phyloP scores from a whole-genome alignment of 35 echinoderm and acorn worm genomes.

The Antedon bifida region DNA sequence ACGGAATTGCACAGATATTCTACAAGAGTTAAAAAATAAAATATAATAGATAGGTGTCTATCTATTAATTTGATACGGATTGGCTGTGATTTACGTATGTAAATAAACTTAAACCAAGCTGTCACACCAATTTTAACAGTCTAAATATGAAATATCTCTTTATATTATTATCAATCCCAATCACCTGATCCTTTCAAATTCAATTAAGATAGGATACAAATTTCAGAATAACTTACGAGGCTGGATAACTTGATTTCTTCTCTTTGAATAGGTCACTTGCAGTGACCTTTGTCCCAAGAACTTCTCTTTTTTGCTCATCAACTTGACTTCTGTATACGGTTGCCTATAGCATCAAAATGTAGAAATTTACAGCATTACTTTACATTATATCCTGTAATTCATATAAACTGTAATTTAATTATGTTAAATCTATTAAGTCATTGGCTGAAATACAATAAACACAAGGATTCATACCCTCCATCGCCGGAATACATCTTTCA shows the following conservation, averaged over 20 bases:
- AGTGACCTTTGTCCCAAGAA: conserved; percentile 76
- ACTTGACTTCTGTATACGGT: conserved; percentile 59
- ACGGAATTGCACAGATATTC: conserved; percentile 55
- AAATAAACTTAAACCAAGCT: too few relatives aligned
- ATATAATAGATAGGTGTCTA: not conserved
- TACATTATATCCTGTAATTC: too few relatives aligned
- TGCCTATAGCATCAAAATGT: conserved; percentile 21
- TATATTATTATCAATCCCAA: too few relatives aligned
- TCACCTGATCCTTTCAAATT: too few relatives aligned
- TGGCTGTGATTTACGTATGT: too few relatives aligned
- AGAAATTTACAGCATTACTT: not conserved
- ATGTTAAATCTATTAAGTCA: too few relatives aligned
- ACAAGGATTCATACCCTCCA: conserved; percentile 60
- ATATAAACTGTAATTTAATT: too few relatives aligned
- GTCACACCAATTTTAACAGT: too few relatives aligned
- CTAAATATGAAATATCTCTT: too few relatives aligned
- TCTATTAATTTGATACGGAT: not conserved
- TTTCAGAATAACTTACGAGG: conserved; percentile 41
- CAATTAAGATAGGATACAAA: too few relatives aligned
- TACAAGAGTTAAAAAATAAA: conserved; percentile 1
- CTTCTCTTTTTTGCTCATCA: conserved; percentile 65
- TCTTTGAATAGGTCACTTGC: conserved; percentile 93
- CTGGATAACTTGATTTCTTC: conserved; percentile 82
- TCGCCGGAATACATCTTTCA: conserved; percentile 63
- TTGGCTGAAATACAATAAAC: not conserved